Percentiles rank a stretch among this genome's conserved stretches.
Evolutionary conservation across 1,140 invertebrate species (phyloP).

Genomic region (Leptopilina boulardi): DNA sequence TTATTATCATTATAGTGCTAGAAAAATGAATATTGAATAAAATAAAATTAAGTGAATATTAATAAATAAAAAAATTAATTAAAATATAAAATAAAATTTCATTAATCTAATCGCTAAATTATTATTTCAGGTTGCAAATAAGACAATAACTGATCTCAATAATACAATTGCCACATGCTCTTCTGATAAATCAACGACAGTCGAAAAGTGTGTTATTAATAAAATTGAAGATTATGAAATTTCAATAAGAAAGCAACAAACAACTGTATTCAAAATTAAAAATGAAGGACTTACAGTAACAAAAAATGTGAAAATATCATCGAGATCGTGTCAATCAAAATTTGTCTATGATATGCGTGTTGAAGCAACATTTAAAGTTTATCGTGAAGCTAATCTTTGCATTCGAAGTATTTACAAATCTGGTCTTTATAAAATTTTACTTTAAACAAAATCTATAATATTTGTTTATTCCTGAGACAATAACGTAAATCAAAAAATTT

Average conservation of each 20-base stretch:
- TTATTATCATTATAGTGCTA: neutral
- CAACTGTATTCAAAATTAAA: neutral
- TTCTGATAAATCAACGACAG: neutral
- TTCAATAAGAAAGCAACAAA: neutral
- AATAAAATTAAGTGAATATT: neutral
- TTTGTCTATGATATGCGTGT: conserved; percentile 2
- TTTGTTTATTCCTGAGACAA: neutral
- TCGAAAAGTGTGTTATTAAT: neutral
- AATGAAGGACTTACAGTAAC: neutral
- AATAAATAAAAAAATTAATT: too few relatives aligned
- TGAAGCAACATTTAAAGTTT: conserved; percentile 20
- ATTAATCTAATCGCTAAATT: neutral
- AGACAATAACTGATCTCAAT: neutral
- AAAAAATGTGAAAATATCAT: neutral
- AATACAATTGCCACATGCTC: neutral
- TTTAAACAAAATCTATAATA: neutral
- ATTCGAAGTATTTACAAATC: conserved; percentile 27
- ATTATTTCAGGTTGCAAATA: neutral
- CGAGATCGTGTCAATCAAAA: neutral
- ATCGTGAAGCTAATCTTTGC: conserved; percentile 14
- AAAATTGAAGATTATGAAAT: conserved; percentile 11
- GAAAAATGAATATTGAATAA: neutral
- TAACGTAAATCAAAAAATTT: too few relatives aligned
- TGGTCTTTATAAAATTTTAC: conserved; percentile 9
- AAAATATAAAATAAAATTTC: too few relatives aligned